Base-by-base conservation (phyloP, 2,888 invertebrate species). In the Thereva nobilitata region DNA sequence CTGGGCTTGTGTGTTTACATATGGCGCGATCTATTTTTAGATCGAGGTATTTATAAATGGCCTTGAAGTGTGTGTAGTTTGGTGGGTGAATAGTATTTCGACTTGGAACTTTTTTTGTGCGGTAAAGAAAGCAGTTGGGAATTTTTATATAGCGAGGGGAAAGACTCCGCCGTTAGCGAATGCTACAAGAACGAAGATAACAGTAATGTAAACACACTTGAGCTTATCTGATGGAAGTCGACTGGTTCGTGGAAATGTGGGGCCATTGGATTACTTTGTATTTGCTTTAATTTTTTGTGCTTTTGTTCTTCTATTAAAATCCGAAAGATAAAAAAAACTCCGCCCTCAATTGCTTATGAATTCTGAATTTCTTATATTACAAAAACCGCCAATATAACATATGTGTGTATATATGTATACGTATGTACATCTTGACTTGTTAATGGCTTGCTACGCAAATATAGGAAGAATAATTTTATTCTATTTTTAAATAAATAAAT, bases 11-110 rank as follows among this genome's bases (percentile, higher is more conserved):
- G 23, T 50, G 61, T 61, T 61, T 61, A 61, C 61, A 61, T 23
- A 44, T 61, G 61, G 49, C 35, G 40, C 50, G 61, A 12, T 67
- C 67, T 59, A 67, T 66, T 66, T 69, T 68, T 68, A 68, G 68
- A 9, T 37, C 45, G 41, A 53, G n/a, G 68, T 68, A 68, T 68
- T 68, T 68, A 68, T 68, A 68, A 68, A 68, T 68, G 68, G 66
- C 68, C 68, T 68, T 68, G 68, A 68, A 68, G 53, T 56, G 47
- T 56, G 40, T 50, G 67, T 49, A 23, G 55, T 63, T 66, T 50
- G 68, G 68, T 68, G 68, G 64, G 64, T 53, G 64, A 64, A 8
- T 49, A 7, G 53, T 53, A 35, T 44, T 64, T 50, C 41, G 47
- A 52, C 42, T 52, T 53, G 12, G 42, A 10, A 8, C 42, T 42